Percentiles rank a stretch among this genome's conserved stretches.
These are phyloP conservation scores for Anseranas semipalmata DNA, from an alignment of 2,113 vertebrate species.

Conservation along the genomic window DNA sequence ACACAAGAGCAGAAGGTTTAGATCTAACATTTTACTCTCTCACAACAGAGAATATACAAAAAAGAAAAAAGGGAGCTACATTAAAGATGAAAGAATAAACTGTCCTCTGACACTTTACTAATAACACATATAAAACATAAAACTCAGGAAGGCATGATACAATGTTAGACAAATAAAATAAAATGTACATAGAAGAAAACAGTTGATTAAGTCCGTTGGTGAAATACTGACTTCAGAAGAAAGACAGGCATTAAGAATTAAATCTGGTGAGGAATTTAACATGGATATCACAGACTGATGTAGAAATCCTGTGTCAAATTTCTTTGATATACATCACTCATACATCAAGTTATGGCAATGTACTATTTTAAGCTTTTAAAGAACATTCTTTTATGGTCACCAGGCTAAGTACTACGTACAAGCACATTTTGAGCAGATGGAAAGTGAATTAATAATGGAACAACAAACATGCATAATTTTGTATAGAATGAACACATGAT, in stretches of 20 bases:
- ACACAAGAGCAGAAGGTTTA: not conserved
- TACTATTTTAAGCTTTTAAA: not conserved
- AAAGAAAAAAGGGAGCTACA: not conserved
- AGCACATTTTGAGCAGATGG: constrained; percentile 31
- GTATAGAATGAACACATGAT: constrained; percentile 17
- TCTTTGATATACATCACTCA: not conserved
- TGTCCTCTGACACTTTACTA: not conserved
- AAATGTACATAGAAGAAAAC: no score
- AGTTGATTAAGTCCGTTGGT: not conserved
- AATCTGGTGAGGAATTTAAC: not conserved
- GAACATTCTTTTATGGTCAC: not conserved
- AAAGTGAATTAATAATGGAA: constrained; percentile 14
- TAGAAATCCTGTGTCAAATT: not conserved
- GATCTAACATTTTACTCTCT: not conserved
- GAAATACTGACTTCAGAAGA: not conserved
- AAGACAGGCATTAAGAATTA: not conserved
- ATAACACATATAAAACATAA: not conserved
- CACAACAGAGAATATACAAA: not conserved
- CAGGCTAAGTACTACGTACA: not conserved
- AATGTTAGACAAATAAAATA: not conserved
- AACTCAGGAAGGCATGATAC: not conserved
- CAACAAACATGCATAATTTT: constrained; percentile 12
- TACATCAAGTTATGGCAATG: not conserved
- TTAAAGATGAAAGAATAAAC: not conserved
- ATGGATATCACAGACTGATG: not conserved